These are phyloP conservation scores for Listronotus bonariensis DNA, from an alignment of 1,140 invertebrate species.

Conservation along the genomic window DNA sequence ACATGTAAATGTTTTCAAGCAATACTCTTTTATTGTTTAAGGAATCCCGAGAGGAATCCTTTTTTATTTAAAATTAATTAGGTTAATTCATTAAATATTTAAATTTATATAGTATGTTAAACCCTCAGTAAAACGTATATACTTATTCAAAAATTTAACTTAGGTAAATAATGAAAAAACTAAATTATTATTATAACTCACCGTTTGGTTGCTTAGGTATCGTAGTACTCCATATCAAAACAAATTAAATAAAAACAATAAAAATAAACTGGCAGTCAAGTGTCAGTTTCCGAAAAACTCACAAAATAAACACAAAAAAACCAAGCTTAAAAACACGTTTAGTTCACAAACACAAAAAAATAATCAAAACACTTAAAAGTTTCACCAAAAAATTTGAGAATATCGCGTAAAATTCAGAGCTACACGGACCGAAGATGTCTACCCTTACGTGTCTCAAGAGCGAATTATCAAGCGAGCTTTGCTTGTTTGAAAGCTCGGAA, in stretches of 20 bases:
- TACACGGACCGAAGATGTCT: conserved; percentile 16
- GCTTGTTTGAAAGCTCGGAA: conserved; percentile 27
- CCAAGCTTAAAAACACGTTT: neutral
- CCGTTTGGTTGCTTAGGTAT: conserved; percentile 11
- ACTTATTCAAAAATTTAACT: too few species aligned
- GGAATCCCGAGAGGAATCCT: too few species aligned
- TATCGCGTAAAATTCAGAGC: conserved; percentile 19
- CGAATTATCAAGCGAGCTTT: conserved; percentile 23
- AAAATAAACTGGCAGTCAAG: neutral
- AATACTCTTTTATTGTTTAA: too few species aligned
- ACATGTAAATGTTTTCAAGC: too few species aligned
- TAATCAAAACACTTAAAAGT: neutral
- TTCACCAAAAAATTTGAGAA: neutral
- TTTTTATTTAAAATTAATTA: too few species aligned
- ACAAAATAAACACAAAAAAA: conserved; percentile 25
- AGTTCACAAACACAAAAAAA: neutral
- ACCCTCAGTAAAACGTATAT: too few species aligned
- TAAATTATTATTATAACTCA: too few species aligned
- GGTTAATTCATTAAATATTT: too few species aligned
- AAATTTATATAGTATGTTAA: too few species aligned
- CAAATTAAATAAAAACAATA: conserved; percentile 12
- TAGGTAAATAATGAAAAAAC: too few species aligned
- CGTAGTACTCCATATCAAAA: conserved; percentile 25
- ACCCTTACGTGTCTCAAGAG: conserved; percentile 20
- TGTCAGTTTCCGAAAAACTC: conserved; percentile 4